A percentile compares a stretch with the other conserved stretches of the same genome.
Conservation (phyloP, 1,140 invertebrate species). For the Penaeus chinensis region DNA sequence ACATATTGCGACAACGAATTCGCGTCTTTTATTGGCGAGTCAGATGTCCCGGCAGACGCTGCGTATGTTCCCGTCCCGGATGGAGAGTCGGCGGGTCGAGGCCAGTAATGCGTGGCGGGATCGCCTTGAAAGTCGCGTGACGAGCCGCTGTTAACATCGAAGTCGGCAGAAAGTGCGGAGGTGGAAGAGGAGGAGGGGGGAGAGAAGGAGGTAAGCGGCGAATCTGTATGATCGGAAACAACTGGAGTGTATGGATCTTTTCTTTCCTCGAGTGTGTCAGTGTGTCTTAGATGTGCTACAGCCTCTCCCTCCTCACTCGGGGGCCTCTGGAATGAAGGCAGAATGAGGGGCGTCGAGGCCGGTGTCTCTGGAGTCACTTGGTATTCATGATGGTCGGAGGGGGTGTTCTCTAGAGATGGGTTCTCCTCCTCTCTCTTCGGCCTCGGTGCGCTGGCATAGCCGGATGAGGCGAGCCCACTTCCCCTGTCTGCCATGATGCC, state of each 20-base stretch:
- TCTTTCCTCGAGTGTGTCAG: neutral
- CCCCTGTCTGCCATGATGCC: slow-evolving; percentile 4
- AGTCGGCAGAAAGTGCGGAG: neutral
- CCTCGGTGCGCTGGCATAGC: neutral
- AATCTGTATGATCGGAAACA: neutral
- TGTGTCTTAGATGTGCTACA: neutral
- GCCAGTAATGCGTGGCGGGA: neutral
- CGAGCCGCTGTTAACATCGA: no score
- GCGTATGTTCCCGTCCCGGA: neutral
- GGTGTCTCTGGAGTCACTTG: slow-evolving; percentile 48
- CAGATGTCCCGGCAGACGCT: neutral
- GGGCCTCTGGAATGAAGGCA: slow-evolving; percentile 9
- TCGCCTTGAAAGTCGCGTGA: no score
- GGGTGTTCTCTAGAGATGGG: slow-evolving; percentile 17
- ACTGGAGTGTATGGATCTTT: neutral
- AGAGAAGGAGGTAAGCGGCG: neutral
- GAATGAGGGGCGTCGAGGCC: neutral
- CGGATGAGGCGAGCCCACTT: neutral
- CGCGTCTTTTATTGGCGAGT: no score
- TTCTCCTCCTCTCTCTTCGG: slow-evolving; percentile 5
- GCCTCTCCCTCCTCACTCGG: neutral
- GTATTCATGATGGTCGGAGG: slow-evolving; percentile 37
- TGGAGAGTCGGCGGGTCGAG: neutral
- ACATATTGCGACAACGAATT: no score
- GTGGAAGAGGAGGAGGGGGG: neutral